phyloP scores from a whole-genome alignment of 2,113 vertebrate genomes.

The Lycocorax pyrrhopterus region DNA sequence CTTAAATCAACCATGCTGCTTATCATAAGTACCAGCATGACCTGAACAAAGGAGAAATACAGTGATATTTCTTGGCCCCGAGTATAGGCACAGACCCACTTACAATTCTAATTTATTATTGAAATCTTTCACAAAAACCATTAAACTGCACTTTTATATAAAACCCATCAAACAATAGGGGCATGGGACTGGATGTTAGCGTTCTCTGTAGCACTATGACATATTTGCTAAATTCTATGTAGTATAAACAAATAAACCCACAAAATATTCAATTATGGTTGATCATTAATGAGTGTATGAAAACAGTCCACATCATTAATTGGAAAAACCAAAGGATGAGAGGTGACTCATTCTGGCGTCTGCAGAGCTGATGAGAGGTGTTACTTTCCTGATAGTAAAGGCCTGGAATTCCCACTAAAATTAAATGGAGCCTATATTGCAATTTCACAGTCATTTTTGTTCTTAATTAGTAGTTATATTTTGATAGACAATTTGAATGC shows the following conservation, averaged over 20 bases:
- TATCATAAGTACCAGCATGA: neutral
- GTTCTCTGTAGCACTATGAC: neutral
- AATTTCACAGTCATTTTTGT: slow-evolving; percentile 63
- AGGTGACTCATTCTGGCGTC: neutral
- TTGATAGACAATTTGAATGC: slow-evolving; percentile 45
- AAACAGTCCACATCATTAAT: slow-evolving; percentile 35
- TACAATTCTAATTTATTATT: neutral
- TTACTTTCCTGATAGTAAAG: slow-evolving; percentile 42
- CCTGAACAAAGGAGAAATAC: neutral
- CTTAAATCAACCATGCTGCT: neutral
- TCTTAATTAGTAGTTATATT: slow-evolving; percentile 64
- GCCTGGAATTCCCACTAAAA: slow-evolving; percentile 29
- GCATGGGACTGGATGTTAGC: neutral
- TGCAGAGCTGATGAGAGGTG: slow-evolving; percentile 39
- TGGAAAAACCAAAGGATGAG: neutral
- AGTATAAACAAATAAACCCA: neutral
- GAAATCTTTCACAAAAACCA: neutral
- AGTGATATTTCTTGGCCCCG: neutral
- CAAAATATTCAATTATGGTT: neutral
- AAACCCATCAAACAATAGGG: neutral
- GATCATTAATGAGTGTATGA: neutral
- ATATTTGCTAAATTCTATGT: neutral
- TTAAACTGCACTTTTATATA: neutral
- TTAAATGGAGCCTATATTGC: slow-evolving; percentile 36
- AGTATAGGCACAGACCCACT: neutral